A percentile compares a stretch with the other conserved stretches of the same genome.
These are phyloP conservation scores for Drosophila siamana DNA, from an alignment of 2,888 invertebrate species.

Conservation along the genomic window DNA sequence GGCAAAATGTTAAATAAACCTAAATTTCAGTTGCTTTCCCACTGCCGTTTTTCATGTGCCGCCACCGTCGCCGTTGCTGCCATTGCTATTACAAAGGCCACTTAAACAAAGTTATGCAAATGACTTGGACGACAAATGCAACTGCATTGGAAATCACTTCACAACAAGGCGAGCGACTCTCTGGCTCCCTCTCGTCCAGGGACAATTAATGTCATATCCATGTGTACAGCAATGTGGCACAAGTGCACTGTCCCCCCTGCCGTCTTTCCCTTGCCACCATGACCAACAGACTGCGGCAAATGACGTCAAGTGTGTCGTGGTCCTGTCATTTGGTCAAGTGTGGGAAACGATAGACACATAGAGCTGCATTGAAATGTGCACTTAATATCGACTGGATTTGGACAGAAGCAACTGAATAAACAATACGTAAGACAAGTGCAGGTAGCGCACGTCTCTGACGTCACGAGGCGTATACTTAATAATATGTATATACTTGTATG, in stretches of 20 bases:
- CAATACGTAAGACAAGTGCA: conserved; percentile 12
- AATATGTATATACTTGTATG: no score
- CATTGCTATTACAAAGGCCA: conserved; percentile 24
- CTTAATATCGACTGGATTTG: conserved; percentile 51
- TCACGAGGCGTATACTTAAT: conserved; percentile 19
- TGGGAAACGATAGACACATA: conserved; percentile 24
- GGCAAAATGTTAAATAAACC: conserved; percentile 53
- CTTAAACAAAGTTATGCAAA: conserved; percentile 68
- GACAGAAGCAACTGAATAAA: conserved; percentile 28
- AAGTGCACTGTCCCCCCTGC: background rate
- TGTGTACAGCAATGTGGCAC: background rate
- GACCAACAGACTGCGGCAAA: conserved; percentile 11
- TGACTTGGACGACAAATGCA: conserved; percentile 60
- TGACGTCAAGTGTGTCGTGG: conserved; percentile 21
- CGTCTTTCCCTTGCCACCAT: background rate
- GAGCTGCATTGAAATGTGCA: conserved; percentile 60
- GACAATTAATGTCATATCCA: conserved; percentile 50
- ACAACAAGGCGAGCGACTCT: conserved; percentile 29
- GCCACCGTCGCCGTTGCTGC: conserved; percentile 3
- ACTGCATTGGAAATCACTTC: conserved; percentile 78
- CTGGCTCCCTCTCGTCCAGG: conserved; percentile 7
- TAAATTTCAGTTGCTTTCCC: conserved; percentile 56
- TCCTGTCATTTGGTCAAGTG: conserved; percentile 52
- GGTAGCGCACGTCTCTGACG: conserved; percentile 15
- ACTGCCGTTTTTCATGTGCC: conserved; percentile 9